phyloP scores from a whole-genome alignment of 2,888 invertebrate genomes.

The Acleris literana region DNA sequence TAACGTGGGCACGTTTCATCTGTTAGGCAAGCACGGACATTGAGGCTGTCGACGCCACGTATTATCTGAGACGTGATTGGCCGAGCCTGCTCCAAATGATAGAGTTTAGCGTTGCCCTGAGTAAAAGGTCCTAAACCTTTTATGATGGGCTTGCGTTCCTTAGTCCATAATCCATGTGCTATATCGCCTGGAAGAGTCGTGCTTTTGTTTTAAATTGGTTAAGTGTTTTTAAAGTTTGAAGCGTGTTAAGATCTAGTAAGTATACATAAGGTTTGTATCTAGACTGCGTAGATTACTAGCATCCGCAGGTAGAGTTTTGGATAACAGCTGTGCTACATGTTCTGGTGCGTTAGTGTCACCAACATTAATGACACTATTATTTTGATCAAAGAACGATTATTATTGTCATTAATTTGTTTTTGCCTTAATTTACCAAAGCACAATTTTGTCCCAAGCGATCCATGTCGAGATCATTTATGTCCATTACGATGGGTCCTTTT shows the following conservation, averaged over 20 bases:
- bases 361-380: not conserved
- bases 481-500: constrained; percentile 60
- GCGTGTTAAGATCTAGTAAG: not conserved
- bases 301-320: too few relatives aligned
- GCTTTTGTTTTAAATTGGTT: not conserved
- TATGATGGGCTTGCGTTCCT: constrained; percentile 23
- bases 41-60: constrained; percentile 43
- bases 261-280: not conserved
- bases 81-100: constrained; percentile 45
- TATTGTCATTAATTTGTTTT: not conserved
- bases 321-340: too few relatives aligned
- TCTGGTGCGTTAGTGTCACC: too few relatives aligned
- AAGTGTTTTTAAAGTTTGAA: not conserved
- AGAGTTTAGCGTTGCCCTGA: constrained; percentile 45
- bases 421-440: not conserved
- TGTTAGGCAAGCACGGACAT: constrained; percentile 42
- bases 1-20: constrained; percentile 46
- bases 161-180: not conserved
- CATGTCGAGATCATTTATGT: constrained; percentile 47
- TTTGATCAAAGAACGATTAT: not conserved
- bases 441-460: constrained; percentile 5
- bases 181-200: constrained; percentile 18
- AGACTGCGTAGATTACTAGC: not conserved
- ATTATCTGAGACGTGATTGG: constrained; percentile 51
- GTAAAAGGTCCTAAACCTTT: constrained; percentile 39